These are phyloP conservation scores for Naja naja DNA, from an alignment of 2,113 vertebrate species.

Conservation along the genomic window DNA sequence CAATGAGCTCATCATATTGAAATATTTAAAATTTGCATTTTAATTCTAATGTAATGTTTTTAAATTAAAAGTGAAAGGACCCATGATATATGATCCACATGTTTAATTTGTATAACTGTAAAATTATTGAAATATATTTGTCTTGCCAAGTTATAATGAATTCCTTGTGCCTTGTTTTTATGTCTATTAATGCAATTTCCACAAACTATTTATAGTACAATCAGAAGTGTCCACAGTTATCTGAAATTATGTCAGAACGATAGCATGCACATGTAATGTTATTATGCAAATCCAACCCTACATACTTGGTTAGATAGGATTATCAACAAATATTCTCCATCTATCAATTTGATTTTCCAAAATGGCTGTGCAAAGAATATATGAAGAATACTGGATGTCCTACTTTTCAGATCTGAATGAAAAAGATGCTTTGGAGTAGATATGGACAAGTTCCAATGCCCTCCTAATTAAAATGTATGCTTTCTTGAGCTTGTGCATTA, in stretches of 20 bases:
- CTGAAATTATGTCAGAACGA: not conserved
- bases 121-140: slow-evolving; percentile 18
- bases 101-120: slow-evolving; percentile 5
- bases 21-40: not conserved
- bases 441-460: not conserved
- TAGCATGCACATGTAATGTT: not conserved
- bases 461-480: not conserved
- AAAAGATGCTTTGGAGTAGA: not conserved
- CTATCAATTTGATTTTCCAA: not conserved
- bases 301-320: not conserved
- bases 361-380: not conserved
- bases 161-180: slow-evolving; percentile 7
- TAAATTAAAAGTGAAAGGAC: not conserved
- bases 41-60: slow-evolving; percentile 1
- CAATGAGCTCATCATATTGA: not conserved
- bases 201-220: not conserved
- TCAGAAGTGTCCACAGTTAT: not conserved
- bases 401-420: not conserved
- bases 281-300: not conserved
- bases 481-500: not conserved
- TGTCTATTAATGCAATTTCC: not conserved
- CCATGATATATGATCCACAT: not conserved
- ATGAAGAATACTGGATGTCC: not conserved
- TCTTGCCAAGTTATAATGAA: not conserved
- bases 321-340: not conserved